Conservation (phyloP, 2,888 invertebrate species). For the Kuschelorhynchus macadamiae region DNA sequence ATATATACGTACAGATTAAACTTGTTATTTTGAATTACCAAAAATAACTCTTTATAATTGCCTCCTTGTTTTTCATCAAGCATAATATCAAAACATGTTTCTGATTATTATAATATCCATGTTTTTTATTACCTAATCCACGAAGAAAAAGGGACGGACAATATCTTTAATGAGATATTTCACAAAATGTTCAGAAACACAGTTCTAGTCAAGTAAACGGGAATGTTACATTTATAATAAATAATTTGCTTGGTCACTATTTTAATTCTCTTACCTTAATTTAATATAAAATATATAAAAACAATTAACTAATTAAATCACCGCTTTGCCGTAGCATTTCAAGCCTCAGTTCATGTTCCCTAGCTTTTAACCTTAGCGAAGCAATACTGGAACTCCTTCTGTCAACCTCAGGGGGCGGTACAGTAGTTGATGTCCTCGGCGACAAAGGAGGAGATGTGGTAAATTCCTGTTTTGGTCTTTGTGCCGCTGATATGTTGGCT, state of each 20-base stretch:
- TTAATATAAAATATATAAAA: no score
- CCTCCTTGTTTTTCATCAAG: no score
- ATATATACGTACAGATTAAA: no score
- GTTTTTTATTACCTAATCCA: no score
- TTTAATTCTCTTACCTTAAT: no score
- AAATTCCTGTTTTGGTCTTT: conserved; percentile 71
- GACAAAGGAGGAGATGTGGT: conserved; percentile 70
- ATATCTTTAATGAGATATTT: no score
- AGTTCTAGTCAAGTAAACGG: background rate
- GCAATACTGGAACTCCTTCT: conserved; percentile 90
- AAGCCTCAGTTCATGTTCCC: conserved; percentile 89
- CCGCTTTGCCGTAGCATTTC: conserved; percentile 86
- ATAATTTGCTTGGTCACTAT: background rate
- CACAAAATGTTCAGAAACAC: no score
- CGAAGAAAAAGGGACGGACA: no score
- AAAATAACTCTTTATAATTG: no score
- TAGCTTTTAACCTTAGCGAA: conserved; percentile 86
- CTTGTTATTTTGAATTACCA: no score
- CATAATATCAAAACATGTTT: no score
- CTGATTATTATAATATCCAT: no score
- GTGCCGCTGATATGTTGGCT: conserved; percentile 82
- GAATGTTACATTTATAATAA: background rate
- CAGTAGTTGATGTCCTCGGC: conserved; percentile 66
- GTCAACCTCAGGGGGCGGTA: conserved; percentile 76
- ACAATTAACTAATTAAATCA: conserved; percentile 88